Conservation (phyloP, 2,113 vertebrate species). For the Microtus richardsoni region DNA sequence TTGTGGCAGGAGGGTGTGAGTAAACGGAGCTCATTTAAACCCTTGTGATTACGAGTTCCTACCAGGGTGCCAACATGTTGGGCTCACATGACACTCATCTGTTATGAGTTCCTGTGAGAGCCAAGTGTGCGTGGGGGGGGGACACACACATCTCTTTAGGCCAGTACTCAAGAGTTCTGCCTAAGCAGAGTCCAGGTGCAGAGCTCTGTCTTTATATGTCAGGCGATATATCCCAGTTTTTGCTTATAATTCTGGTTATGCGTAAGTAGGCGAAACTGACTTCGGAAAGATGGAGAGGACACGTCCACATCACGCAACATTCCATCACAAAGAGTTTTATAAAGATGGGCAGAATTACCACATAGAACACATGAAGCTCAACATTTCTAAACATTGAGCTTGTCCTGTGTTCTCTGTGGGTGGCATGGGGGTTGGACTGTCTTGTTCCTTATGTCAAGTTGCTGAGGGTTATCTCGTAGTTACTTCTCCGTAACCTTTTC, state of each 20-base stretch:
- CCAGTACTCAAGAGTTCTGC: background rate
- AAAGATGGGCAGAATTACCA: background rate
- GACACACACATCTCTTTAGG: background rate
- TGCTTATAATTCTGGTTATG: background rate
- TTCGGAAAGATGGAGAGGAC: background rate
- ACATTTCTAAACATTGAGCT: background rate
- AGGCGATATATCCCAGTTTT: background rate
- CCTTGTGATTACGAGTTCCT: background rate
- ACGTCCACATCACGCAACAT: background rate
- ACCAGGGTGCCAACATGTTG: background rate
- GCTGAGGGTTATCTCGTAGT: background rate
- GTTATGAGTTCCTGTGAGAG: background rate
- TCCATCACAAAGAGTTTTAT: background rate
- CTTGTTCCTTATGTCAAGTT: background rate
- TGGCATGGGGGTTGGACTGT: background rate
- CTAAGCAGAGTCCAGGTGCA: background rate
- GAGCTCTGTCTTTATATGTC: background rate
- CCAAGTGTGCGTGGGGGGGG: background rate
- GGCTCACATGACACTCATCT: background rate
- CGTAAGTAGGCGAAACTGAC: background rate
- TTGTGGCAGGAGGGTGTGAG: background rate
- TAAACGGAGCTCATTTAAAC: background rate
- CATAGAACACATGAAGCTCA: background rate
- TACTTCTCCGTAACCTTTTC: background rate
- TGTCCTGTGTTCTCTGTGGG: background rate